Percentiles rank a stretch among this genome's conserved stretches.
Evolutionary conservation across 1,140 invertebrate genomes (phyloP).

Genomic region (Neodiprion lecontei): DNA sequence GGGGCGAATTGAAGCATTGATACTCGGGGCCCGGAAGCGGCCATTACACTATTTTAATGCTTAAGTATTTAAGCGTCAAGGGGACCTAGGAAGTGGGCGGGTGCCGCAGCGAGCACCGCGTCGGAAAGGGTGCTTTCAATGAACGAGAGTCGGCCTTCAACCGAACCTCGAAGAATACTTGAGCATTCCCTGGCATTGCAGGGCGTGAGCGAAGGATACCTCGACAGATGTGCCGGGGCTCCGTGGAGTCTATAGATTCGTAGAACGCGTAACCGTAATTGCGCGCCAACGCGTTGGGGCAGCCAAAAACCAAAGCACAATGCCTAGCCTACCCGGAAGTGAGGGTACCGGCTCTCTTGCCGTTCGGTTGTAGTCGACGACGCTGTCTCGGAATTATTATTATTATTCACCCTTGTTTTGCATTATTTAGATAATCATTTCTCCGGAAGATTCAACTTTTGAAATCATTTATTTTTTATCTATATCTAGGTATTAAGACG

Average conservation of each 20-base stretch:
- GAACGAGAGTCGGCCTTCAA: slow-evolving; percentile 22
- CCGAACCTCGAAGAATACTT: too few species aligned
- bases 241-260: background rate
- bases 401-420: too few species aligned
- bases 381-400: too few species aligned
- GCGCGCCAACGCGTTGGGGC: background rate
- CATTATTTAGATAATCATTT: too few species aligned
- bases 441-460: too few species aligned
- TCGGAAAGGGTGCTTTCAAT: slow-evolving; percentile 42
- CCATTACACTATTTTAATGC: slow-evolving; percentile 53
- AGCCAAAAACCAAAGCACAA: too few species aligned
- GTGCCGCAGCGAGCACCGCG: slow-evolving; percentile 23
- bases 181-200: background rate
- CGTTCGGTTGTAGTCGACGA: too few species aligned
- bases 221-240: slow-evolving; percentile 43
- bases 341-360: too few species aligned
- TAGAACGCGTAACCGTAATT: background rate
- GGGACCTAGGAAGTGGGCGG: slow-evolving; percentile 52
- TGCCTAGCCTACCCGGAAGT: too few species aligned
- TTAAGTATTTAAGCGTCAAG: slow-evolving; percentile 50
- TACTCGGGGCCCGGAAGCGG: slow-evolving; percentile 52
- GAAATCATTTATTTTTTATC: too few species aligned
- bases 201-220: slow-evolving; percentile 23
- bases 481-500: too few species aligned
- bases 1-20: slow-evolving; percentile 32